These are phyloP conservation scores for Zygogramma bicolorata DNA, from an alignment of 2,888 invertebrate species.

Conservation along the genomic window DNA sequence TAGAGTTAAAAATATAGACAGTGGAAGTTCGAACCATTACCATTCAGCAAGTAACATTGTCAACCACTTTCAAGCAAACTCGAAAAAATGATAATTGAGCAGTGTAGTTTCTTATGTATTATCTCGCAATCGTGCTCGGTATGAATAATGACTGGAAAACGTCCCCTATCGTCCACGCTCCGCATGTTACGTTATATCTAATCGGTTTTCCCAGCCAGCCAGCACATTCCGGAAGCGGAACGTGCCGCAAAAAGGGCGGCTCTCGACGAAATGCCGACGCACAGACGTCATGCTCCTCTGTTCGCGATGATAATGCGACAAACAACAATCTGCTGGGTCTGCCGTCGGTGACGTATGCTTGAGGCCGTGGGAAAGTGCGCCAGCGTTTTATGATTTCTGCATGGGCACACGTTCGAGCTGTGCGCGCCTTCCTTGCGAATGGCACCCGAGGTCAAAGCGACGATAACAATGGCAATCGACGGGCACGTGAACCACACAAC, in stretches of 20 bases:
- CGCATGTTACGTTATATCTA: not conserved
- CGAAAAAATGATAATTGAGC: no score
- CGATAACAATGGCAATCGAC: slow-evolving; percentile 29
- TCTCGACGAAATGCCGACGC: slow-evolving; percentile 19
- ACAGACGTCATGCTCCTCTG: slow-evolving; percentile 15
- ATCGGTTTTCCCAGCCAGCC: slow-evolving; percentile 1
- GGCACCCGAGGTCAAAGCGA: slow-evolving; percentile 29
- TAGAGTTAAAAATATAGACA: no score
- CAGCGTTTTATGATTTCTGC: slow-evolving; percentile 32
- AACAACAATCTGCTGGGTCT: slow-evolving; percentile 5
- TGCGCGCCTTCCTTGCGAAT: slow-evolving; percentile 6
- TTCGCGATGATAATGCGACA: slow-evolving; percentile 9
- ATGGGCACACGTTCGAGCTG: slow-evolving; percentile 6
- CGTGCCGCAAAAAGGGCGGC: slow-evolving; percentile 23
- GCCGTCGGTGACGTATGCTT: slow-evolving; percentile 17
- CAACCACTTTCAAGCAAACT: no score
- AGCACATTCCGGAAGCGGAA: slow-evolving; percentile 6
- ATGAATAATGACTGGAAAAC: no score
- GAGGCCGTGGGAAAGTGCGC: slow-evolving; percentile 47
- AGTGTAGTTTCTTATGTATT: no score
- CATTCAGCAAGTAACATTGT: no score
- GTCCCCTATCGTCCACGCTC: no score
- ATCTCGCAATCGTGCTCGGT: no score
- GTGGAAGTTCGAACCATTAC: no score
- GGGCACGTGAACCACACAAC: slow-evolving; percentile 36